Evolutionary conservation across 2,888 invertebrate genomes (phyloP).

Genomic region (Mystacides longicornis): DNA sequence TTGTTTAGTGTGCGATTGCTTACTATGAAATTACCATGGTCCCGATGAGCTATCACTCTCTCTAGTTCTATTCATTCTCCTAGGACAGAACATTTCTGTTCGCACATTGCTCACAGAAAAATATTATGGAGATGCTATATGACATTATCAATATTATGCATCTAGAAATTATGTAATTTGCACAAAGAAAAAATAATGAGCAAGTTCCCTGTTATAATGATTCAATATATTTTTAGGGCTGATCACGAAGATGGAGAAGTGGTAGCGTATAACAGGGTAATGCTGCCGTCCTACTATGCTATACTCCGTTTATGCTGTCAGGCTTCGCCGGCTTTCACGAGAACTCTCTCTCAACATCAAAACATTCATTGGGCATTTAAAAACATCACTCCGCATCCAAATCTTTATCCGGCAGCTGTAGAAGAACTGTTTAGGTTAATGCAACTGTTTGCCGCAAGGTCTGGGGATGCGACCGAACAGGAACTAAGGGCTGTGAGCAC

Average conservation of each 20-base stretch:
- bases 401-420: constrained; percentile 85
- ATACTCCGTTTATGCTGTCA: constrained; percentile 85
- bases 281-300: constrained; percentile 90
- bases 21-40: no score
- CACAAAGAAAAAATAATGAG: no score
- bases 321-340: constrained; percentile 76
- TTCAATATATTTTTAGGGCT: constrained; percentile 53
- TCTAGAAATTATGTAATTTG: no score
- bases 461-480: constrained; percentile 67
- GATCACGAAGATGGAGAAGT: constrained; percentile 96
- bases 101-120: no score
- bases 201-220: no score
- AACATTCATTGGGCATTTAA: constrained; percentile 96
- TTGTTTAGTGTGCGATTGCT: no score
- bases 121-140: no score
- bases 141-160: no score
- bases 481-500: constrained; percentile 77
- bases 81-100: no score
- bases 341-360: constrained; percentile 84
- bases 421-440: constrained; percentile 89
- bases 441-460: constrained; percentile 78
- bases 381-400: constrained; percentile 93
- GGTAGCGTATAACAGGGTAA: constrained; percentile 85
- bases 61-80: no score
- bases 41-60: no score